Base-by-base conservation (phyloP, 2,888 invertebrate genomes). In the Idaea dimidiata region DNA sequence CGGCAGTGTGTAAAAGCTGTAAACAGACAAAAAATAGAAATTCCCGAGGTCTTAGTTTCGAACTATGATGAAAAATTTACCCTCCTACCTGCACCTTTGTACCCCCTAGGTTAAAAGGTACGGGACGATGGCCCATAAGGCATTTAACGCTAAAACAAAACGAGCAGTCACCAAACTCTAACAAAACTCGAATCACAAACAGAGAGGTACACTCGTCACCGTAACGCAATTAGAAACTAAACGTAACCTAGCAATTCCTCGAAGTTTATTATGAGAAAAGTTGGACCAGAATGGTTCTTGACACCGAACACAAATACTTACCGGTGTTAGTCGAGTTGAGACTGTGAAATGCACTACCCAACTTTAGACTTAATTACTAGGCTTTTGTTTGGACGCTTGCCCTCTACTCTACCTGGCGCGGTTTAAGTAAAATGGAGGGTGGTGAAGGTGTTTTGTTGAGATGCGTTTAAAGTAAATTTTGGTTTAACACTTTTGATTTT, bases 241-340 rank as follows among this genome's bases (percentile, higher is more conserved):
- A 43, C 43, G 43, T 43, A 43, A 43, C 43, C 43, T 43, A 43
- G 43, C 43, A 43, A 43, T 43, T 43, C 43, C 43, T 43, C 60
- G n/a, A 65, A 65, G 63, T 67, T 65, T 63, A 58, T 65, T 53
- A 62, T 33, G 57, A 56, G 56, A 56, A 56, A 56, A 56, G 56
- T 56, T 56, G 17, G 6, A 17, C 17, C 16, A 17, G 56, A 56
- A 56, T 56, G 56, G 56, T 56, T 17, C 56, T 56, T 18, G 57
- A 65, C 65, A 54, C 16, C 54, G 17, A 59, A 59, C 53, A 59
- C 53, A 43, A 59, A 54, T 58, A 64, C 58, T 63, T 64, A 59
- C 54, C 59, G 55, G 58, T 57, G 56, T 66, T 64, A 60, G 58
- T 53, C n/a, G 43, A 33, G 33, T 33, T 62, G 65, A 58, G 54